A percentile compares a stretch with the other conserved stretches of the same genome.
These are phyloP conservation scores for Amblyornis subalaris DNA, from an alignment of 2,113 vertebrate species.

Conservation along the genomic window DNA sequence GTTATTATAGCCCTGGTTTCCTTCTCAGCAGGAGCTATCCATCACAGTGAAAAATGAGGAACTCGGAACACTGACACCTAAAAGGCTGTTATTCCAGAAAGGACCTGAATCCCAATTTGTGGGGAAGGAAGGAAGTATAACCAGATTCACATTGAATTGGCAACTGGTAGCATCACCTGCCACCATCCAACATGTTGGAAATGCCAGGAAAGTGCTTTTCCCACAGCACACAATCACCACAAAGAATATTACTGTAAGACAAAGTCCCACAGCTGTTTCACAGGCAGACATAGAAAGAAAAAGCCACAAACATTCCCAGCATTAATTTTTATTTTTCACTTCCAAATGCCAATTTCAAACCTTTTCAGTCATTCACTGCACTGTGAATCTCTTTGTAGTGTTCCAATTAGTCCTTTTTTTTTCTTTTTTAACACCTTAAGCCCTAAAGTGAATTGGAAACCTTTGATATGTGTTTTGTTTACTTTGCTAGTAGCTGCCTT, in stretches of 20 bases:
- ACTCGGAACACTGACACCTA: background rate
- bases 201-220: background rate
- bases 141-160: background rate
- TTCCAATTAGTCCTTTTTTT: background rate
- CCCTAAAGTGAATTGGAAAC: background rate
- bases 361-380: background rate
- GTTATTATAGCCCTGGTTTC: background rate
- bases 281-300: background rate
- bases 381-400: background rate
- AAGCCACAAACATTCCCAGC: background rate
- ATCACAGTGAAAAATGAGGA: background rate
- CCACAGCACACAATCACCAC: background rate
- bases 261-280: background rate
- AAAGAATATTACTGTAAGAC: background rate
- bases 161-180: background rate
- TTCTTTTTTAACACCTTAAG: background rate
- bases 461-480: background rate
- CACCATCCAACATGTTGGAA: background rate
- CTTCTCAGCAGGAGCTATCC: background rate
- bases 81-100: background rate
- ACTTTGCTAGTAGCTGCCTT: background rate
- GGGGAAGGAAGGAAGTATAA: background rate
- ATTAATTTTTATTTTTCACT: background rate
- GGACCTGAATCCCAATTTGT: background rate
- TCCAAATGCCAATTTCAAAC: background rate